phyloP scores from a whole-genome alignment of 1,140 invertebrate genomes.

The Mya arenaria region DNA sequence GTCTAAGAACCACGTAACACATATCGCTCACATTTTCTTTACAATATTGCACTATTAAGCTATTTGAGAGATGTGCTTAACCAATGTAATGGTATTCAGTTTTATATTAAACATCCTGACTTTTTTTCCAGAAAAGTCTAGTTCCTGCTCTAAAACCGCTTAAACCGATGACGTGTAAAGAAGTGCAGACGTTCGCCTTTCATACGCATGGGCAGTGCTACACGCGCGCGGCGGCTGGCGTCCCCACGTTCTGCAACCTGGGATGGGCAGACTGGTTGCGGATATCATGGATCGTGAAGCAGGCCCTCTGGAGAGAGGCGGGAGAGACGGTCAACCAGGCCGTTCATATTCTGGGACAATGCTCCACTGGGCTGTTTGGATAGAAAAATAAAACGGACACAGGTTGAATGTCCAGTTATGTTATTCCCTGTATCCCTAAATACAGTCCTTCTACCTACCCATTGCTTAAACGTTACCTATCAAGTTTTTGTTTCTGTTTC shows the following conservation, averaged over 20 bases:
- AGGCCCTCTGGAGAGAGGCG: conserved; percentile 1
- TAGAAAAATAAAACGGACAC: too few relatives aligned
- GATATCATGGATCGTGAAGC: conserved; percentile 31
- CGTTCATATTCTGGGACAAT: not conserved
- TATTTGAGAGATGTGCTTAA: too few relatives aligned
- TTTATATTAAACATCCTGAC: too few relatives aligned
- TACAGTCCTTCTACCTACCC: too few relatives aligned
- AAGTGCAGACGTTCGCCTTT: conserved; percentile 9
- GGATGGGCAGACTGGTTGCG: conserved; percentile 9
- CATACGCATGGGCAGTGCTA: conserved; percentile 17
- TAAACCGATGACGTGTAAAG: not conserved
- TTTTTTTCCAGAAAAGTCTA: conserved; percentile 20
- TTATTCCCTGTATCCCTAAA: too few relatives aligned
- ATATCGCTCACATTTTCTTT: too few relatives aligned
- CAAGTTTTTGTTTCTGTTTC: too few relatives aligned
- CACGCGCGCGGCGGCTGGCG: not conserved
- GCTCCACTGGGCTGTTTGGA: not conserved
- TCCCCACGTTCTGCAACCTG: conserved; percentile 24
- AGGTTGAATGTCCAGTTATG: too few relatives aligned
- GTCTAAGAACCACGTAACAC: too few relatives aligned
- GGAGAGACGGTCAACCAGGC: not conserved
- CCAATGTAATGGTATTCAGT: too few relatives aligned
- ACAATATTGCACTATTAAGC: too few relatives aligned
- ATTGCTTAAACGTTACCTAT: too few relatives aligned
- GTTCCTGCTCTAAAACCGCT: not conserved